A percentile compares a stretch with the other conserved stretches of the same genome.
phyloP scores from a whole-genome alignment of 1,140 invertebrate genomes.

The Sitophilus oryzae region DNA sequence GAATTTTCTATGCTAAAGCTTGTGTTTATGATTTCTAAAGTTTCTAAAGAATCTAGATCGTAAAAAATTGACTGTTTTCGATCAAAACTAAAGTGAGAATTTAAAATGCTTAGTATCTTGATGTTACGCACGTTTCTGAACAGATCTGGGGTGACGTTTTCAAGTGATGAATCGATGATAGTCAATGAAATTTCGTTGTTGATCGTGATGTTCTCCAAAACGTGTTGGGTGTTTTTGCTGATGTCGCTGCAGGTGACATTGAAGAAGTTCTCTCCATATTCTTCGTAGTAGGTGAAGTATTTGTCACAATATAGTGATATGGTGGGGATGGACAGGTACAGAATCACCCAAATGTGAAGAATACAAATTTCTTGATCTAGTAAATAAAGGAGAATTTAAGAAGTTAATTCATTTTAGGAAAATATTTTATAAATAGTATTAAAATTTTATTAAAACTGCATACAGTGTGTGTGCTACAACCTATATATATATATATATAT shows the following conservation, averaged over 20 bases:
- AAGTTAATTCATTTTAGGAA: no score
- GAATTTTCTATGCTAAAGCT: slow-evolving; percentile 20
- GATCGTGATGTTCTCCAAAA: slow-evolving; percentile 33
- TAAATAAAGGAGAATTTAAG: no score
- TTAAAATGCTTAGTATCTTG: slow-evolving; percentile 26
- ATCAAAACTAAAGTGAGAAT: slow-evolving; percentile 26
- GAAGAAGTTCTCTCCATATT: slow-evolving; percentile 34
- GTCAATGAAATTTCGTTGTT: slow-evolving; percentile 37
- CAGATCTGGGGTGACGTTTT: slow-evolving; percentile 24
- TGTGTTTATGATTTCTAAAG: slow-evolving; percentile 23
- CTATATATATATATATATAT: no score
- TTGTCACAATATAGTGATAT: slow-evolving; percentile 27
- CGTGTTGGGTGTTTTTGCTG: slow-evolving; percentile 23
- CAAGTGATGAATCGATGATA: slow-evolving; percentile 31
- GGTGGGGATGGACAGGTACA: neutral
- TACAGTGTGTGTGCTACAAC: no score
- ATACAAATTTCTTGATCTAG: no score
- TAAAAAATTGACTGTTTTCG: slow-evolving; percentile 21
- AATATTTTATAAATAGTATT: no score
- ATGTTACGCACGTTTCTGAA: slow-evolving; percentile 34
- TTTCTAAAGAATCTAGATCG: slow-evolving; percentile 21
- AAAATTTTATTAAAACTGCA: no score
- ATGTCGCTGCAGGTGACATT: slow-evolving; percentile 36
- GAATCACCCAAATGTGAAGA: no score
- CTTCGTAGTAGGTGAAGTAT: slow-evolving; percentile 34